Evolutionary conservation across 35 echinoderm and acorn worm species (phyloP).

Genomic region (Lytechinus variegatus): DNA sequence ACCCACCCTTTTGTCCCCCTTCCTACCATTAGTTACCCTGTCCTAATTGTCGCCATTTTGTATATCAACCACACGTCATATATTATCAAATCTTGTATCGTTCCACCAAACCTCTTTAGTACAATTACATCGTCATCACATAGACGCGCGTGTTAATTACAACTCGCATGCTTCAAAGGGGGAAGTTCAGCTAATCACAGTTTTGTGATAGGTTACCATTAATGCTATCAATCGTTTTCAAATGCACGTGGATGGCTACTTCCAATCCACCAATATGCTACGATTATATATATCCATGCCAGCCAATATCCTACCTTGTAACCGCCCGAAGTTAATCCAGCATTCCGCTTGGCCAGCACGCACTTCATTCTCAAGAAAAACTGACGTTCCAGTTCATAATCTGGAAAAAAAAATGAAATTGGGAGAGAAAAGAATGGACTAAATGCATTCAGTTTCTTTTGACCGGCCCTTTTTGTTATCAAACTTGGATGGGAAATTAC

Average conservation of each 20-base stretch:
- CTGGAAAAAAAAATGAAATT: slow-evolving; percentile 52
- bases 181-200: too few relatives aligned
- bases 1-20: background rate
- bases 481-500: background rate
- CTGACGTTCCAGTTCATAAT: slow-evolving; percentile 96
- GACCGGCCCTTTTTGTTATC: background rate
- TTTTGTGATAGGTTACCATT: too few relatives aligned
- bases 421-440: background rate
- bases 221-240: background rate
- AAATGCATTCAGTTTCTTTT: background rate
- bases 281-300: background rate
- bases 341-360: slow-evolving; percentile 97
- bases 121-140: too few relatives aligned
- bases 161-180: too few relatives aligned
- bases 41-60: background rate
- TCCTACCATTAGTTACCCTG: background rate
- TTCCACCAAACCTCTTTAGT: too few relatives aligned
- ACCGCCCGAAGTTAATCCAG: slow-evolving; percentile 90
- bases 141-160: too few relatives aligned
- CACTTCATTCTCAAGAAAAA: slow-evolving; percentile 99
- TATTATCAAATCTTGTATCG: background rate
- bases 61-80: background rate
- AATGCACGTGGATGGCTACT: background rate
- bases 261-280: slow-evolving; percentile 1
- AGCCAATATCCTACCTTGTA: slow-evolving; percentile 74